Evolutionary conservation across 1,140 invertebrate genomes (phyloP).

Genomic region (Whitmania pigra): DNA sequence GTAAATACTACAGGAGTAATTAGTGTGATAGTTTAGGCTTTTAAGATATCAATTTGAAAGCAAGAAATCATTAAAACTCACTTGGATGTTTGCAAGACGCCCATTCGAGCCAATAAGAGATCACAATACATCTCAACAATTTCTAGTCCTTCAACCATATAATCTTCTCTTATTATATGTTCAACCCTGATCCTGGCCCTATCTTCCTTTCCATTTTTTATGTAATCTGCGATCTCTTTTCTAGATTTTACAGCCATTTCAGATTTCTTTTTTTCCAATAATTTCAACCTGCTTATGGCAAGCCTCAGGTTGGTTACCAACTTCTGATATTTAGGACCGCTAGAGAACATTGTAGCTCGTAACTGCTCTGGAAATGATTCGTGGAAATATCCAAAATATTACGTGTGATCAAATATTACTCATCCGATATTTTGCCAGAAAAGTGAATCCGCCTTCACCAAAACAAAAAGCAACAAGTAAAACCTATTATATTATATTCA

Average conservation of each 20-base stretch:
- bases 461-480: no score
- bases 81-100: conserved; percentile 92
- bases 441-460: no score
- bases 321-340: conserved; percentile 48
- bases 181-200: conserved; percentile 88
- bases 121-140: conserved; percentile 99
- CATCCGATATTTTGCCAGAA: no score
- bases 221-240: conserved; percentile 93
- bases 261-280: conserved; percentile 95
- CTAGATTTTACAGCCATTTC: conserved; percentile 87
- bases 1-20: no score
- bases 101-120: conserved; percentile 87
- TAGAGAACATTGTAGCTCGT: conserved; percentile 20
- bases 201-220: conserved; percentile 67
- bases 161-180: conserved; percentile 96
- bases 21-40: no score
- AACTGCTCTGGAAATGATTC: no score
- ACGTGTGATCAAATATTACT: no score
- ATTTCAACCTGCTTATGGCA: conserved; percentile 78
- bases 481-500: no score
- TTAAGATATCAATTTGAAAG: neutral
- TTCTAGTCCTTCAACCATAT: conserved; percentile 97
- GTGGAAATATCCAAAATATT: no score
- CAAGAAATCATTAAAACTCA: conserved; percentile 40
- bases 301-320: conserved; percentile 88